Base-by-base conservation (phyloP, 2,888 invertebrate genomes). In the Anticlea derivata region DNA sequence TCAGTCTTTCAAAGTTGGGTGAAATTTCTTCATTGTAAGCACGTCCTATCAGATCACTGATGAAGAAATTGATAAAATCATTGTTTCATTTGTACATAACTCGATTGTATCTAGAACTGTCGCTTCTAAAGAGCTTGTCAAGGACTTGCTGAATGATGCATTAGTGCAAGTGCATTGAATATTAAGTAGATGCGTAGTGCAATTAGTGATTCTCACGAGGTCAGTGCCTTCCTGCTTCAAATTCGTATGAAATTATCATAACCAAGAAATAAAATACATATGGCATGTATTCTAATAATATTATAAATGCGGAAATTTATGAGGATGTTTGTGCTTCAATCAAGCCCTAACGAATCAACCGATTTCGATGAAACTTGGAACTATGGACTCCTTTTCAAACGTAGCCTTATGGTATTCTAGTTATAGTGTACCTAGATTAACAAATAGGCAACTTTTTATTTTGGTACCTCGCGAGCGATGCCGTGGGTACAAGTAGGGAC, bases 121-220 rank as follows among this genome's bases (percentile, higher is more conserved):
- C 37, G 33, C 8, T 47, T 47, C 39, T 40, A 11, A 39, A 17
- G 47, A 47, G 39, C 38, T 33, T 31, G 38, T 39, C 47, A 47
- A 39, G 13, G 26, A 1, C 20, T 20, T 8, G 12, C 11, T 47
- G 47, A 39, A 47, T 47, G 39, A 40, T 39, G 39, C 46, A 47
- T 40, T 33, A 40, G 22, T 20, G 44, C 33, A 26, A 22, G 26
- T 20, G 39, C 47, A 40, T 24, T 22, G 47, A 39, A 39, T 47
- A 30, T 8, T 30, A 23, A 45, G 22, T 23, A 5, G 13, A 10
- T 11, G 11, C 23, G 6, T 22, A 4, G 8, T 29, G 41, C 37
- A 45, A 45, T 45, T 45, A 45, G 30, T 37, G 29, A 23, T 35
- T 45, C 45, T 13, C 45, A 44, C 27, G 37, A 22, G 45, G 13